A percentile compares a stretch with the other conserved stretches of the same genome.
Evolutionary conservation across 1,140 invertebrate genomes (phyloP).

Genomic region (Drosophila dunni): DNA sequence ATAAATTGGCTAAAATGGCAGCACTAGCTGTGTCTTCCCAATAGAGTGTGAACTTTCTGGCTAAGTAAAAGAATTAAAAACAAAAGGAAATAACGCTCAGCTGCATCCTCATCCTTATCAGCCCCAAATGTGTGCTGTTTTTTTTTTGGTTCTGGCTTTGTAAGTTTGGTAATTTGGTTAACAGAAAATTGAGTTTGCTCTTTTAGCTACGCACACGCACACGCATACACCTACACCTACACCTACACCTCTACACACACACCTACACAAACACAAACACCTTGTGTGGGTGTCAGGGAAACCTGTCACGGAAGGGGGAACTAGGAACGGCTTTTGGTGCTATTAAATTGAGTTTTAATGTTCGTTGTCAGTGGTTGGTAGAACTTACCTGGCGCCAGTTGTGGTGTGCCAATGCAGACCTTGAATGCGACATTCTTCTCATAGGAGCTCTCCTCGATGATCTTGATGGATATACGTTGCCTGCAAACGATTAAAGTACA

Average conservation of each 20-base stretch:
- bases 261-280: not conserved
- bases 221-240: not conserved
- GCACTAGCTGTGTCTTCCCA: constrained; percentile 17
- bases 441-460: constrained; percentile 98
- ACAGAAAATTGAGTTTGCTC: constrained; percentile 46
- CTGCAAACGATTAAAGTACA: constrained; percentile 87
- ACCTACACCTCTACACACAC: constrained; percentile 6
- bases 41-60: not conserved
- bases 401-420: constrained; percentile 95
- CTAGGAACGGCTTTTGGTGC: constrained; percentile 38
- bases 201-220: constrained; percentile 14
- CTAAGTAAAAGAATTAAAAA: not conserved
- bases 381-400: constrained; percentile 92
- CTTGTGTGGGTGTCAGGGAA: constrained; percentile 4
- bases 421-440: constrained; percentile 98
- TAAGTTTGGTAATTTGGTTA: constrained; percentile 48
- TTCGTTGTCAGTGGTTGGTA: constrained; percentile 6
- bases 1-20: no score
- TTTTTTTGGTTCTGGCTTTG: not conserved
- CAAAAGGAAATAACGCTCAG: not conserved
- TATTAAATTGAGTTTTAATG: constrained; percentile 49
- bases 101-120: not conserved
- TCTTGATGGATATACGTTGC: constrained; percentile 92
- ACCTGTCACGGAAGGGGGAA: constrained; percentile 1
- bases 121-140: not conserved